Base-by-base conservation (phyloP, 2,797 vertebrate species). In the Myotis findleyi region DNA sequence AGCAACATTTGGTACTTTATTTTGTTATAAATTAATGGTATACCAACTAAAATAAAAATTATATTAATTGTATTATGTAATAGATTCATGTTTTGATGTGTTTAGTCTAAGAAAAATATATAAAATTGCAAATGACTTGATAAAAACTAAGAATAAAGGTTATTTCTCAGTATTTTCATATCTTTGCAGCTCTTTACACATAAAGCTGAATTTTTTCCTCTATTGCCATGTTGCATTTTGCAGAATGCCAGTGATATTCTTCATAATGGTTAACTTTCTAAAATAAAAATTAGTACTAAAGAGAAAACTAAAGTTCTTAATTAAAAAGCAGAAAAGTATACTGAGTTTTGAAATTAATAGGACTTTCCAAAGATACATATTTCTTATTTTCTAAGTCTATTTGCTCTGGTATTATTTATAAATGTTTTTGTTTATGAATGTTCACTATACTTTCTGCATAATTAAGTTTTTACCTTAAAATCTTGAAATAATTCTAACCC, bases 401-500 rank as follows among this genome's bases (percentile, higher is more conserved):
- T 73, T 91, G 30, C 36, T 77, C 85, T 83, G 10, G 5, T 62
- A 62, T 83, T 94, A 53, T 55, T 87, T 64, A 91, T 89, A 30
- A 2, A 21, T 9, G 87, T 81, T 44, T 93, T 66, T 79, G 5
- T 6, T 85, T 89, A 59, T 96, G 27, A 77, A 21, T 95, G 41
- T 38, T 96, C 97, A 77, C 79, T 87, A 41, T 89, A 87, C 64
- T 55, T 91, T 21, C 89, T 6, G 66, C 93, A 18, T 94, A 53
- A 49, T 20, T 89, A 72, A 9, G 17, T 69, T 59, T 95, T 91
- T n/a, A 91, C 76, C 53, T 95, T 84, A 30, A 41, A 77, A 41
- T 96, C 36, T 85, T 95, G 17, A 91, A 96, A 76, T 85, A 83
- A 8, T 83, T 80, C 11, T 91, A 87, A 59, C 21, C 16, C 1